Conservation (phyloP, 2,888 invertebrate genomes). For the Oligia strigilis region DNA sequence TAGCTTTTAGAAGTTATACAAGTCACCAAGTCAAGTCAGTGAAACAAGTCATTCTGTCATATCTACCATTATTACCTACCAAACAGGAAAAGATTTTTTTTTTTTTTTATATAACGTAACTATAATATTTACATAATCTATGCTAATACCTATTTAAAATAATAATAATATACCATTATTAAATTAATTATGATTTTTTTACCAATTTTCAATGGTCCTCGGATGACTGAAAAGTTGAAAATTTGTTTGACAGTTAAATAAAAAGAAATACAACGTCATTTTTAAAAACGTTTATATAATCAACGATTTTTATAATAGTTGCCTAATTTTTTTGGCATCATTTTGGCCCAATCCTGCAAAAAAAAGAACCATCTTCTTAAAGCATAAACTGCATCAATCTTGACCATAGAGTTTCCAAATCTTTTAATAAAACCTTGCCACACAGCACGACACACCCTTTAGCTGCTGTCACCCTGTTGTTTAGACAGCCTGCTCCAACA, state of each 20-base stretch:
- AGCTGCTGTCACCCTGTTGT: slow-evolving; percentile 55
- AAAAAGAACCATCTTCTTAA: neutral
- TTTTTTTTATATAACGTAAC: no score
- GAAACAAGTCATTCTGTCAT: neutral
- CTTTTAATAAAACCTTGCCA: slow-evolving; percentile 21
- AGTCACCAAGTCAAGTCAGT: neutral
- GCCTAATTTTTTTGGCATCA: neutral
- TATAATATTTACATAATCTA: no score
- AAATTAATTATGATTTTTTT: neutral
- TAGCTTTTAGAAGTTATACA: slow-evolving; percentile 17
- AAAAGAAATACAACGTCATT: neutral
- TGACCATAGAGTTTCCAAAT: slow-evolving; percentile 20
- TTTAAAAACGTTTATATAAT: neutral
- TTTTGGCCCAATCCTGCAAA: neutral
- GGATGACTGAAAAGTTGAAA: neutral
- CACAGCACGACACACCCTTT: slow-evolving; percentile 34
- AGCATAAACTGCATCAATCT: neutral
- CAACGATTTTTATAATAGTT: neutral
- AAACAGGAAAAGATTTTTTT: no score
- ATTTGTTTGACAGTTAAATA: neutral
- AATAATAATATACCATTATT: no score
- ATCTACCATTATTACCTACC: no score
- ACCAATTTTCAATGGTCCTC: neutral
- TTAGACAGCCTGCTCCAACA: slow-evolving; percentile 66
- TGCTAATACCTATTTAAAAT: no score